Evolutionary conservation across 1,140 invertebrate species (phyloP), one percentile per base, ranked within the genome.

Genomic region (Lethocerus indicus): DNA sequence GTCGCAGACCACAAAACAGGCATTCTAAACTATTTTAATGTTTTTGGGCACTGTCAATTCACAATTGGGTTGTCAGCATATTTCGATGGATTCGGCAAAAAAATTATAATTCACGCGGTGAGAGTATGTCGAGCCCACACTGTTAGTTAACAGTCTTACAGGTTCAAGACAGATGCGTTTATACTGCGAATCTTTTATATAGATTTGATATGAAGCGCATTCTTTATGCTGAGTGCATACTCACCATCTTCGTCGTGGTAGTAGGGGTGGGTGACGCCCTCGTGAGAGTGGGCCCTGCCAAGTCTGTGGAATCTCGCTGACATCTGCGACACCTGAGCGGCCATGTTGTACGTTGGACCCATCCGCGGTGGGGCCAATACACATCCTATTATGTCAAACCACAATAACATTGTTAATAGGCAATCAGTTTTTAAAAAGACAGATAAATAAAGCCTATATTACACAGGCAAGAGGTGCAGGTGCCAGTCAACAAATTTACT

Each of bases 261-360:
- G 65, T 79, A 81, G 57, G 76, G 77, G 62, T 77, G 73, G 39
- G 82, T 82, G 53, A 84, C 81, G 54, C 83, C 83, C 64, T 88
- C 84, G 61, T 87, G 82, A 51, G 83, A 85, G 68, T 86, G 81
- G n/a, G 83, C 83, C 59, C 83, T 71, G 52, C 81, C 82, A 46
- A 87, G 68, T 51, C 81, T 74, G 62, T 84, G 79, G 53, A 83
- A 70, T 16, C 57, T 48, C 49, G 76, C 69, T 29, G 82, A 80
- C 71, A 86, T 79, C 61, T 86, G 81, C 18, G 81, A 79, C 71
- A 86, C 79, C 61, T 86, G 81, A n/a, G 81, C 79, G 28, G 81
- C 81, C 35, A 84, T 73, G 58, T 74, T 78, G 67, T 85, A 86
- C 25, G 79, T 79, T 60, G 78, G 75, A 44, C 72, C 67, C 54